Conservation (phyloP, 2,888 invertebrate species). For the Onthophagus sagittarius region DNA sequence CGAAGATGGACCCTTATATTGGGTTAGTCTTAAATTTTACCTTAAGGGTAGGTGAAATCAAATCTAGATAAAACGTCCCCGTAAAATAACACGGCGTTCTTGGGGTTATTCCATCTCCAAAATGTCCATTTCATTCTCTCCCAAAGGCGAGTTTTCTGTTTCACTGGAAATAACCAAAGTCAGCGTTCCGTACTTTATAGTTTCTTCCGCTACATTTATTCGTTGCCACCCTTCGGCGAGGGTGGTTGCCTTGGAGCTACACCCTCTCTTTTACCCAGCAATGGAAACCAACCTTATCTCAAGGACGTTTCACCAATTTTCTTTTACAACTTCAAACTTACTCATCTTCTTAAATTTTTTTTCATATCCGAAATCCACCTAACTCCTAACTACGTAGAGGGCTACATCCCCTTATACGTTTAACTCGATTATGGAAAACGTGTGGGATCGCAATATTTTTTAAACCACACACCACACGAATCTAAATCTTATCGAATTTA, state of each 20-base stretch:
- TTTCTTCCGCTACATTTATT: constrained; percentile 37
- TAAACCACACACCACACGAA: background rate
- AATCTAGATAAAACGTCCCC: constrained; percentile 2
- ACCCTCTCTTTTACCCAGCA: background rate
- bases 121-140: background rate
- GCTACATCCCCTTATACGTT: too few species aligned
- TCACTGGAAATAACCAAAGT: constrained; percentile 5
- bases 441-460: background rate
- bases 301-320: background rate
- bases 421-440: background rate
- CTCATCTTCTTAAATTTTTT: background rate
- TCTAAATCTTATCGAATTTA: background rate
- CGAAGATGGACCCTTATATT: too few species aligned
- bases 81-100: background rate
- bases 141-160: constrained; percentile 2
- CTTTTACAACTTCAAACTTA: background rate
- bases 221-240: constrained; percentile 28
- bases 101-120: constrained; percentile 1
- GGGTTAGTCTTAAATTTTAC: background rate
- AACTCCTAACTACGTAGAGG: background rate
- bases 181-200: constrained; percentile 27
- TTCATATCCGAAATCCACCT: background rate
- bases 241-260: background rate
- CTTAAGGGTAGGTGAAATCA: background rate
- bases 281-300: background rate